Evolutionary conservation across 2,113 vertebrate species (phyloP).

Genomic region (Merops nubicus): DNA sequence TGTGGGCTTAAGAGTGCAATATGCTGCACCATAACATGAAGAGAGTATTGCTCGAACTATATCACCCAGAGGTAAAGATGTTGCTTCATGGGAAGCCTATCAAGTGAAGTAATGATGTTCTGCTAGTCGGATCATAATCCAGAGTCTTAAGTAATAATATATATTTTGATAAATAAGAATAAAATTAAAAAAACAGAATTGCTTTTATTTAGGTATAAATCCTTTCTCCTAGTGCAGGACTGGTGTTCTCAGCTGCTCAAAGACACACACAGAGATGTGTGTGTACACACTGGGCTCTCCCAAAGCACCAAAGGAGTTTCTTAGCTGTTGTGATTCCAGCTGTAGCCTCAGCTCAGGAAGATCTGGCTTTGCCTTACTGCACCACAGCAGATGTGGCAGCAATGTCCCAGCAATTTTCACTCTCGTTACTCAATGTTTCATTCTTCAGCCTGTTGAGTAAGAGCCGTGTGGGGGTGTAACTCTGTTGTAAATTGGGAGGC

Average conservation of each 20-base stretch:
- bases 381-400: neutral
- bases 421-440: neutral
- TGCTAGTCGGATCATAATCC: neutral
- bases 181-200: neutral
- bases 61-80: rapidly evolving
- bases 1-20: rapidly evolving
- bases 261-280: neutral
- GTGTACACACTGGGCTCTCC: too few relatives aligned
- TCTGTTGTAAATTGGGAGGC: neutral
- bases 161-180: neutral
- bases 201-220: neutral
- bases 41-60: neutral
- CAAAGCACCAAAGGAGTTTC: rapidly evolving
- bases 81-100: neutral
- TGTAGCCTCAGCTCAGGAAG: neutral
- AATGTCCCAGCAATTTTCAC: neutral
- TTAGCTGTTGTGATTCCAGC: neutral
- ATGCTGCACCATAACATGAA: too few relatives aligned
- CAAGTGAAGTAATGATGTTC: neutral
- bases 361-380: neutral
- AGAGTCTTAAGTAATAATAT: neutral
- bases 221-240: neutral
- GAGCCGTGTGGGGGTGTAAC: neutral
- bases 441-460: neutral
- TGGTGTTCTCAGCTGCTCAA: neutral